Percentiles rank a stretch among this genome's conserved stretches.
Conservation (phyloP, 2,113 vertebrate species). For the Laterallus jamaicensis region DNA sequence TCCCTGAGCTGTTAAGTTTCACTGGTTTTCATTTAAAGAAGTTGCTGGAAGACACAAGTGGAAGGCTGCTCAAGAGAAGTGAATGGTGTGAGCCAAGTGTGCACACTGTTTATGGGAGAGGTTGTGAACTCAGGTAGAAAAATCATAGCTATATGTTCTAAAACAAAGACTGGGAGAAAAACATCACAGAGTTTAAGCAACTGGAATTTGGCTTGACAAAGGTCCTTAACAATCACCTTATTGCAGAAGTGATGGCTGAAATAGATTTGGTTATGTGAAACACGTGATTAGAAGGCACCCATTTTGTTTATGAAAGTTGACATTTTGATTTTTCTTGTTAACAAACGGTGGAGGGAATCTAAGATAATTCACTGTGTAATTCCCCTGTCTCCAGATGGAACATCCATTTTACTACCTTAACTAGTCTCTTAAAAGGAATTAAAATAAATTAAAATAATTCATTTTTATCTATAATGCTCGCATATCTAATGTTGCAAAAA, state of each 20-base stretch:
- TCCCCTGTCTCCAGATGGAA: not conserved
- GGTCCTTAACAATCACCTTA: not conserved
- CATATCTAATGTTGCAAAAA: not conserved
- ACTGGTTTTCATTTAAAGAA: slow-evolving; percentile 10
- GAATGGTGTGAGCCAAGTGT: not conserved
- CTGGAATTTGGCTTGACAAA: not conserved
- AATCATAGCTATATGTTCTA: not conserved
- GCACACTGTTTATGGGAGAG: not conserved
- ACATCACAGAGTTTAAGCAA: not conserved
- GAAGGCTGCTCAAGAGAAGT: not conserved
- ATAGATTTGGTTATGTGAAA: not conserved
- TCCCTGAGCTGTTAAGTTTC: not conserved
- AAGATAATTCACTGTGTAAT: not conserved
- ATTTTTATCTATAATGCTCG: not conserved
- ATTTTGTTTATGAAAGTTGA: not conserved
- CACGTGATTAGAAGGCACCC: not conserved
- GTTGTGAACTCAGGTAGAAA: not conserved
- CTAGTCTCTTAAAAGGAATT: not conserved
- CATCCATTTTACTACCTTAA: not conserved
- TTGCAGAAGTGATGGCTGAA: not conserved
- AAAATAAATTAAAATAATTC: not conserved
- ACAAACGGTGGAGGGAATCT: not conserved
- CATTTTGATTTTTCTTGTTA: not conserved
- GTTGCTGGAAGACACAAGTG: not conserved
- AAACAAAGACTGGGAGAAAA: not conserved